Percentiles rank a stretch among this genome's conserved stretches.
Conservation (phyloP, 1,140 invertebrate genomes). For the Heliconius nattereri region DNA sequence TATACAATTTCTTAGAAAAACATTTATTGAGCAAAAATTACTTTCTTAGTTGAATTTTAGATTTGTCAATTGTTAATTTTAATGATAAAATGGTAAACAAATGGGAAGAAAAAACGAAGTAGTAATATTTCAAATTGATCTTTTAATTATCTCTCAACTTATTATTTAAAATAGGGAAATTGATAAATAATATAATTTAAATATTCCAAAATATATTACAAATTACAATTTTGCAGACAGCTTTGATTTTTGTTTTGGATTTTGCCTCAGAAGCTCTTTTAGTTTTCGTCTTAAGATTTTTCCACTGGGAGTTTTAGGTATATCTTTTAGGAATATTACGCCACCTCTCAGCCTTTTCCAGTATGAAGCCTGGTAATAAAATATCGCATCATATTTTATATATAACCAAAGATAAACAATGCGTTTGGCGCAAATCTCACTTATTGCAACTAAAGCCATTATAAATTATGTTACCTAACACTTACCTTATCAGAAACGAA, state of each 20-base stretch:
- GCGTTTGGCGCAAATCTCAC: neutral
- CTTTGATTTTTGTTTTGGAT: slow-evolving; percentile 13
- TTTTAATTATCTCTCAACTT: too few relatives aligned
- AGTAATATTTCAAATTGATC: too few relatives aligned
- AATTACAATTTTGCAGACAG: slow-evolving; percentile 49
- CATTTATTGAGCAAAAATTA: too few relatives aligned
- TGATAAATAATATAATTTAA: slow-evolving; percentile 29
- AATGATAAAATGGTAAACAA: too few relatives aligned
- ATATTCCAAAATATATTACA: slow-evolving; percentile 19
- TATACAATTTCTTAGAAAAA: too few relatives aligned
- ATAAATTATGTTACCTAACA: neutral
- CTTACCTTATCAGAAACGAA: slow-evolving; percentile 70
- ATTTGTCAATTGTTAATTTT: too few relatives aligned
- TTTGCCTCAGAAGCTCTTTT: slow-evolving; percentile 64
- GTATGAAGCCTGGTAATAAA: slow-evolving; percentile 62
- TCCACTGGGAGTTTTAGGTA: slow-evolving; percentile 84
- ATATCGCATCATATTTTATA: slow-evolving; percentile 17
- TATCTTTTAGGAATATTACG: slow-evolving; percentile 82
- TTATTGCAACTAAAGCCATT: neutral
- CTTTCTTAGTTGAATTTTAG: too few relatives aligned
- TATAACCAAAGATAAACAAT: neutral
- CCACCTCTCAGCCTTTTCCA: slow-evolving; percentile 81
- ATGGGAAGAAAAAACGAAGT: too few relatives aligned
- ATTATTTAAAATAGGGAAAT: too few relatives aligned
- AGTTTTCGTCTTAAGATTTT: slow-evolving; percentile 84